Evolutionary conservation across 2,113 vertebrate genomes (phyloP).

Genomic region (Myotis lucifugus): DNA sequence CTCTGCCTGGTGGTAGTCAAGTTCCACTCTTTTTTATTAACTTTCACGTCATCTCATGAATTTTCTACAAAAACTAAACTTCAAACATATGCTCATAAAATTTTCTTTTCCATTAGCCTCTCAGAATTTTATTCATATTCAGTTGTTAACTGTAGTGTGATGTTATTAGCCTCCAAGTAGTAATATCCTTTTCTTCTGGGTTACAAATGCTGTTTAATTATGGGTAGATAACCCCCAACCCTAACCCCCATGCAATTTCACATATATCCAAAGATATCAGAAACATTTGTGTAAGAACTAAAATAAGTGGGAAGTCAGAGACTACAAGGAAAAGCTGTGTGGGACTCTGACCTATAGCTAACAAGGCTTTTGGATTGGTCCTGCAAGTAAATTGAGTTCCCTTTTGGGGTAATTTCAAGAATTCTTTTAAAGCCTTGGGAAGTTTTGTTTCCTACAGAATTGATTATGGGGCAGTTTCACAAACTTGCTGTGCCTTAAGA

Average conservation of each 20-base stretch:
- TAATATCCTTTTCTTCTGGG: constrained; percentile 14
- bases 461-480: not conserved
- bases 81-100: not conserved
- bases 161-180: constrained; percentile 37
- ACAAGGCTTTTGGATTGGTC: not conserved
- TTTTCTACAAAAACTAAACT: constrained; percentile 50
- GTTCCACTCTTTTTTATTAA: not conserved
- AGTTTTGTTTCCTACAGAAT: constrained; percentile 43
- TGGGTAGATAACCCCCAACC: not conserved
- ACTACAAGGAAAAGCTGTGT: not conserved
- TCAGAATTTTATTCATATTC: constrained; percentile 48
- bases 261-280: constrained; percentile 31
- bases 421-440: constrained; percentile 35
- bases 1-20: not conserved
- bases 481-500: constrained; percentile 34
- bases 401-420: not conserved
- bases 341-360: not conserved
- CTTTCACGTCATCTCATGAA: not conserved
- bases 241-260: not conserved
- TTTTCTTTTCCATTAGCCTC: constrained; percentile 45
- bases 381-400: not conserved
- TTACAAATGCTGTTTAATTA: constrained; percentile 28
- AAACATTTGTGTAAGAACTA: constrained; percentile 48
- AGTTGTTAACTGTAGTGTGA: not conserved
- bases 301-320: not conserved